Percentiles rank a stretch among this genome's conserved stretches.
Evolutionary conservation across 2,888 invertebrate genomes (phyloP).

Genomic region (Rhamnusium bicolor): DNA sequence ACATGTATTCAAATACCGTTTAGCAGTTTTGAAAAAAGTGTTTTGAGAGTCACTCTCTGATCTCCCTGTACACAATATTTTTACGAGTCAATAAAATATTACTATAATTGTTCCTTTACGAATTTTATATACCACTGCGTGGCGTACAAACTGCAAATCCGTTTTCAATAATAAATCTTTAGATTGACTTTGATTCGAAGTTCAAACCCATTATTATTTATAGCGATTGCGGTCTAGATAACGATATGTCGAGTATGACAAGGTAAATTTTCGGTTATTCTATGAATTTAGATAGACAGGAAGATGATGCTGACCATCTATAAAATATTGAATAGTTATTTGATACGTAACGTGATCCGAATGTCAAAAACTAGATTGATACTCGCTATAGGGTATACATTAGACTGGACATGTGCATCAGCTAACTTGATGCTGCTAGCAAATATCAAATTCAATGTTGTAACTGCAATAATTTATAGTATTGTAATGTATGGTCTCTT

Average conservation of each 20-base stretch:
- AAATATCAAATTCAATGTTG: constrained; percentile 22
- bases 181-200: constrained; percentile 43
- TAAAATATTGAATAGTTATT: constrained; percentile 66
- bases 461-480: constrained; percentile 29
- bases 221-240: constrained; percentile 33
- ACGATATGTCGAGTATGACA: constrained; percentile 43
- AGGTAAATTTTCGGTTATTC: constrained; percentile 60
- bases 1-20: no score
- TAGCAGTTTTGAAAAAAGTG: no score
- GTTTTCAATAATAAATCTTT: constrained; percentile 49
- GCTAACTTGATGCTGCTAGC: constrained; percentile 36
- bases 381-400: constrained; percentile 61
- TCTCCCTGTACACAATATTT: no score
- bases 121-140: not conserved
- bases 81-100: no score
- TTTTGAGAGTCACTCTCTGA: no score
- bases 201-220: constrained; percentile 50
- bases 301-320: constrained; percentile 57
- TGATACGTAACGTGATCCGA: constrained; percentile 65
- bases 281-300: constrained; percentile 57
- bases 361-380: constrained; percentile 68
- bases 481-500: constrained; percentile 25
- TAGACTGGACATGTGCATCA: constrained; percentile 57
- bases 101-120: not conserved
- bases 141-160: constrained; percentile 18